phyloP scores from a whole-genome alignment of 2,113 vertebrate species.

The Calyptomena viridis region DNA sequence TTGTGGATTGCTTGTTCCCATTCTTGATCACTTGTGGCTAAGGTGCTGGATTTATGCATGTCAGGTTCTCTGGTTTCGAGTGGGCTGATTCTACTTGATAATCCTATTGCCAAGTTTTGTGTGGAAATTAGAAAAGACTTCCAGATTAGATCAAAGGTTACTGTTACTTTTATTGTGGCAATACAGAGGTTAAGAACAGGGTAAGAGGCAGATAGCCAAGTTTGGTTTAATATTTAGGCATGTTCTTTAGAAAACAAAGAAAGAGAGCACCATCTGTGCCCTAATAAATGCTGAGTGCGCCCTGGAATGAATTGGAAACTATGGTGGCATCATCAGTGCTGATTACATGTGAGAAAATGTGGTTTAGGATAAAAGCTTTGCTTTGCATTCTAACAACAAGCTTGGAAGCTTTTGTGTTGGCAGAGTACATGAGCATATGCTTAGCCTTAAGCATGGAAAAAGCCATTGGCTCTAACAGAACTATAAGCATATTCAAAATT shows the following conservation, averaged over 20 bases:
- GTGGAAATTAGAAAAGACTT: background rate
- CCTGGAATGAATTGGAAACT: slow-evolving; percentile 23
- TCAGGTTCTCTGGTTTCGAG: background rate
- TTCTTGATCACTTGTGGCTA: background rate
- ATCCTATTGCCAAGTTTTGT: slow-evolving; percentile 8
- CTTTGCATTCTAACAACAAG: slow-evolving; percentile 29
- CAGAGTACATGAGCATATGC: background rate
- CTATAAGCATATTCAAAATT: slow-evolving; percentile 9
- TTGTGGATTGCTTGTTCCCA: background rate
- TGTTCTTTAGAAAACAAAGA: background rate
- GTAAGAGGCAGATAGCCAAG: background rate
- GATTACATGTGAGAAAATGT: slow-evolving; percentile 16
- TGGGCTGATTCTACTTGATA: background rate
- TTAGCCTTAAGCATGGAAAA: slow-evolving; percentile 48
- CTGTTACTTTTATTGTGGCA: slow-evolving; percentile 21
- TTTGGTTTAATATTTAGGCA: slow-evolving; percentile 14
- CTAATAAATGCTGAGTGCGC: background rate
- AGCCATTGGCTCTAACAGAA: background rate
- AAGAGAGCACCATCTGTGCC: slow-evolving; percentile 19
- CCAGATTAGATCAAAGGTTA: slow-evolving; percentile 14
- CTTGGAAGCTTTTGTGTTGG: slow-evolving; percentile 23
- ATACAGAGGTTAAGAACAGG: background rate
- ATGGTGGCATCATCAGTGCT: background rate
- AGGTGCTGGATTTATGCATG: background rate
- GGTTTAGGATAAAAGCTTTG: background rate